Evolutionary conservation across 2,888 invertebrate species (phyloP).

Genomic region (Rhaphigaster nebulosa): DNA sequence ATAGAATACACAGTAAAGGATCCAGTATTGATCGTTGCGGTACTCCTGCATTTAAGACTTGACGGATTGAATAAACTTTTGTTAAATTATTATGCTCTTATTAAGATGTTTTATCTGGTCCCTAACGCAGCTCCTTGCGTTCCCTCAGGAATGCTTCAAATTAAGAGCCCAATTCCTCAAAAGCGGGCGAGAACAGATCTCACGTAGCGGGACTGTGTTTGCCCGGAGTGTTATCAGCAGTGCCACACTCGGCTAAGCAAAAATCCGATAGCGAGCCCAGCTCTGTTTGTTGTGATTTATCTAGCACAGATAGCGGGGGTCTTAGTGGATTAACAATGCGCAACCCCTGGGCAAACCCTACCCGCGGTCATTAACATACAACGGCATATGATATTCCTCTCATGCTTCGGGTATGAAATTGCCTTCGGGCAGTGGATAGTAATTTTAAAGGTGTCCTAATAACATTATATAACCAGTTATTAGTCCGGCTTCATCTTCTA

Average conservation of each 20-base stretch:
- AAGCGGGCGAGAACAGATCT: background rate
- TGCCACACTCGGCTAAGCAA: slow-evolving; percentile 37
- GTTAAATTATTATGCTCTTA: too few species aligned
- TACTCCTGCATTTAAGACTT: background rate
- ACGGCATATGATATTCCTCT: slow-evolving; percentile 36
- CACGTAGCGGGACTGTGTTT: slow-evolving; percentile 24
- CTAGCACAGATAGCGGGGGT: slow-evolving; percentile 29
- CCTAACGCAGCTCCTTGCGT: background rate
- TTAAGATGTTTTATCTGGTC: background rate
- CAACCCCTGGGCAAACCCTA: slow-evolving; percentile 12
- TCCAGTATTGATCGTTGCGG: background rate
- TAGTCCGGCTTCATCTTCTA: background rate
- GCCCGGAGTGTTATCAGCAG: background rate
- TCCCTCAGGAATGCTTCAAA: background rate
- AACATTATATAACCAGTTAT: background rate
- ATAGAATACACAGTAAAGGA: background rate
- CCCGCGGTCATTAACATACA: background rate
- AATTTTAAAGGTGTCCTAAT: background rate
- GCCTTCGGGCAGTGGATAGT: background rate
- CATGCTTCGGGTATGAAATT: background rate
- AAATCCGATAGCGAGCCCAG: slow-evolving; percentile 23
- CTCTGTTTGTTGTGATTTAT: slow-evolving; percentile 48
- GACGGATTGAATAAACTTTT: background rate
- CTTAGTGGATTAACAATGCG: slow-evolving; percentile 49
- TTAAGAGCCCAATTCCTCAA: slow-evolving; percentile 32